Evolutionary conservation across 2,113 vertebrate species (phyloP), one percentile per base, ranked within the genome.

Genomic region (Mastomys coucha): DNA sequence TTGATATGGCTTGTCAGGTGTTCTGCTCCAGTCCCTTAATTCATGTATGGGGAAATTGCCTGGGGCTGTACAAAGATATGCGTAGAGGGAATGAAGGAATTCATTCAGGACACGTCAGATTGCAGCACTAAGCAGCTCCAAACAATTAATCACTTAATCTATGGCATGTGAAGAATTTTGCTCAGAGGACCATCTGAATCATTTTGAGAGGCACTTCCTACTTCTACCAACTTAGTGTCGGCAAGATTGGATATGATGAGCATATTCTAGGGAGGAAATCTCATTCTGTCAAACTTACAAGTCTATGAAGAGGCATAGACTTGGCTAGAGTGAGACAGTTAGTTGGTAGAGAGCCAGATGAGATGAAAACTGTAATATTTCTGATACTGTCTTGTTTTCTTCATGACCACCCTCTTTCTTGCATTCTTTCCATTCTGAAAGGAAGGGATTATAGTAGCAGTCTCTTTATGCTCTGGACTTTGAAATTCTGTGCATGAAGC

Each of bases 111-210:
- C 20, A 20, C 13, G 3, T 63, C 26, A 82, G 49, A 51, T 26
- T 7, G 0, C 36, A 42, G 39, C 53, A 56, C 33, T 16, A 19
- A 45, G 72, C 33, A 65, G 63, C 14, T 33, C 8, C 0, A 7
- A 20, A 33, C 16, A 42, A 19, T 93, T 63, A 19, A 77, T 77
- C 39, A 65, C 39, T 65, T 63, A 36, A 36, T 17, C 70, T 60
- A 82, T 94, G 36, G 49, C 88, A 87, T 26, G 39, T 51, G 39
- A 89, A 63, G 65, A 51, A n/a, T 49, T 91, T 93, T 85, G 24
- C 33, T 73, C 7, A 51, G 49, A 56, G 5, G 39, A 11, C 5
- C 26, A 19, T 42, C 33, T 91, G 91, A 45, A 51, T 69, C 45
- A 73, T 88, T 89, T 49, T 45, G 69, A 93, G 91, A 80, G 58